Evolutionary conservation across 2,113 vertebrate species (phyloP).

Genomic region (Mobula birostris): DNA sequence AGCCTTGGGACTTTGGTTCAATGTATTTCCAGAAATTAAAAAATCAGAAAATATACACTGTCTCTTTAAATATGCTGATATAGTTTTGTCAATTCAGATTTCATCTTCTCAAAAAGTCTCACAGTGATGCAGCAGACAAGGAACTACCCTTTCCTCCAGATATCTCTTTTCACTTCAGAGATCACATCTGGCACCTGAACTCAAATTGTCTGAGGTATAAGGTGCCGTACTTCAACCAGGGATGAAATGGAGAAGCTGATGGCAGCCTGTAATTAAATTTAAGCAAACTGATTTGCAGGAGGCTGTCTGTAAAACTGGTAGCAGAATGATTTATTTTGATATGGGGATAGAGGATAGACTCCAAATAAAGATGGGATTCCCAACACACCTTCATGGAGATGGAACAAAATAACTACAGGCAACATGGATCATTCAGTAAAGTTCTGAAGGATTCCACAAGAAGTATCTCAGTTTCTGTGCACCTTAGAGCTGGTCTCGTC

Average conservation of each 20-base stretch:
- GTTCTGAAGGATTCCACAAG: not conserved
- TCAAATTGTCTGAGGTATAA: not conserved
- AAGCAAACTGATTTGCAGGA: not conserved
- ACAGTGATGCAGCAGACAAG: not conserved
- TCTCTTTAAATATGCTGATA: not conserved
- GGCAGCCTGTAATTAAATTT: not conserved
- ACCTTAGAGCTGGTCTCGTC: not conserved
- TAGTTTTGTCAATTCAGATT: too few relatives aligned
- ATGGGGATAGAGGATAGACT: not conserved
- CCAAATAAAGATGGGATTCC: not conserved
- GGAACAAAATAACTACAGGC: not conserved
- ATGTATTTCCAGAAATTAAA: not conserved
- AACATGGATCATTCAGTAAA: not conserved
- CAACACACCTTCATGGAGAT: not conserved
- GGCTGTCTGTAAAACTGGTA: not conserved
- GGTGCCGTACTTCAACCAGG: not conserved
- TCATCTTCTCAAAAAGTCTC: too few relatives aligned
- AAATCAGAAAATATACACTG: not conserved
- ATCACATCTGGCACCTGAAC: not conserved
- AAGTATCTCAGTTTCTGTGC: not conserved
- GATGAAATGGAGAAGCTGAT: not conserved
- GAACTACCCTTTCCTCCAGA: not conserved
- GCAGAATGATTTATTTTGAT: not conserved
- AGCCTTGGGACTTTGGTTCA: not conserved
- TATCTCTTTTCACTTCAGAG: not conserved